These are phyloP conservation scores for Lochmaea capreae DNA, from an alignment of 2,888 invertebrate species.

Conservation along the genomic window DNA sequence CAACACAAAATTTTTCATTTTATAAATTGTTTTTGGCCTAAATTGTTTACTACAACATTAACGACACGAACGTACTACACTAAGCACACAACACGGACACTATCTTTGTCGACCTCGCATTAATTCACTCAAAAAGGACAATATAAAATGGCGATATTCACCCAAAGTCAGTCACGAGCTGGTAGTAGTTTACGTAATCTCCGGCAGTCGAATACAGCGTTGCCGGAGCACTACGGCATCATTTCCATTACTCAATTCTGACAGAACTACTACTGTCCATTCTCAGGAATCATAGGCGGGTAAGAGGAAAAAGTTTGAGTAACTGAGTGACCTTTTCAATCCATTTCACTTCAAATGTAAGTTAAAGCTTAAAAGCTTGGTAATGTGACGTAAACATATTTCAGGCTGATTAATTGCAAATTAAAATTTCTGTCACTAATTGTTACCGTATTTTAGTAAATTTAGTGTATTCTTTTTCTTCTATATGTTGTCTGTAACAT, in stretches of 20 bases:
- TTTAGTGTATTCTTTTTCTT: too few species aligned
- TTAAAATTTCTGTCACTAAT: too few species aligned
- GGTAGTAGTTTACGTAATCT: conserved; percentile 60
- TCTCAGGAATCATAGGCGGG: background rate
- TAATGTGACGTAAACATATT: too few species aligned
- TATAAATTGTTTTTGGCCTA: conserved; percentile 46
- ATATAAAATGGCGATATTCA: conserved; percentile 61
- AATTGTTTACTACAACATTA: conserved; percentile 50
- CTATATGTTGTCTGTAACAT: too few species aligned
- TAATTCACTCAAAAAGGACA: conserved; percentile 55
- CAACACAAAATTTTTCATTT: conserved; percentile 61
- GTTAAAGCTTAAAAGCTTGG: too few species aligned
- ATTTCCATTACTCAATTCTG: background rate
- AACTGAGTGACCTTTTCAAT: too few species aligned
- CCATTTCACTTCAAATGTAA: too few species aligned
- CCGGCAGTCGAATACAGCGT: conserved; percentile 49
- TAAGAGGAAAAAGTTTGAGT: background rate
- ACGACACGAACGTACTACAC: conserved; percentile 46
- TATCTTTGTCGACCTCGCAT: conserved; percentile 54
- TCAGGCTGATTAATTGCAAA: too few species aligned
- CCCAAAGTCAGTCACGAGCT: conserved; percentile 60
- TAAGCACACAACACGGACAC: conserved; percentile 54
- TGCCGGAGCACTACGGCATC: conserved; percentile 1
- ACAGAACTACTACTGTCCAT: background rate
- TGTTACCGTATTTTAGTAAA: too few species aligned